phyloP scores from a whole-genome alignment of 2,797 vertebrate species.

The Eospalax fontanierii region DNA sequence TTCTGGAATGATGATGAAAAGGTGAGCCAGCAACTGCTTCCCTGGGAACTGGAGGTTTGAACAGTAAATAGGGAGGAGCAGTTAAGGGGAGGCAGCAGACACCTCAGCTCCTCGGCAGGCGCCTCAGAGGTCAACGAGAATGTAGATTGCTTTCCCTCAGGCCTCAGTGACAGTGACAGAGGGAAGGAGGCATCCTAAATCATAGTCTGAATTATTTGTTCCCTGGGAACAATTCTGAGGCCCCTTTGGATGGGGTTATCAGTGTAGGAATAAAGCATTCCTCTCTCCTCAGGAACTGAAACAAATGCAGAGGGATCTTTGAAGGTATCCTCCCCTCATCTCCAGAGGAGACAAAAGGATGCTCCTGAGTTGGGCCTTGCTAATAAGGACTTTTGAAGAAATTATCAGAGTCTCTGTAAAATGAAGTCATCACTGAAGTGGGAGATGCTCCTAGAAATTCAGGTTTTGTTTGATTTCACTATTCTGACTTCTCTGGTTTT shows the following conservation, averaged over 20 bases:
- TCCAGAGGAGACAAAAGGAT: slow-evolving; percentile 66
- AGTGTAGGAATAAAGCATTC: slow-evolving; percentile 73
- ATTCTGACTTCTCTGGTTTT: slow-evolving; percentile 35
- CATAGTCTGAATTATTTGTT: slow-evolving; percentile 84
- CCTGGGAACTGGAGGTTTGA: slow-evolving; percentile 60
- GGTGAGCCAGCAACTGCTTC: slow-evolving; percentile 34
- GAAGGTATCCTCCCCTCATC: slow-evolving; percentile 26
- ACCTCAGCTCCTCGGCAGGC: slow-evolving; percentile 81
- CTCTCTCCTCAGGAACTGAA: slow-evolving; percentile 75
- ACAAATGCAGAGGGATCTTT: slow-evolving; percentile 78
- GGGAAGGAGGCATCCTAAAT: slow-evolving; percentile 84
- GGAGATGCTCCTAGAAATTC: background rate
- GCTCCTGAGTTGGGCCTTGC: slow-evolving; percentile 26
- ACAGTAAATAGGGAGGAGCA: slow-evolving; percentile 72
- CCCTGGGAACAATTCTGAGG: slow-evolving; percentile 79
- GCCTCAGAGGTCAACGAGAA: slow-evolving; percentile 85
- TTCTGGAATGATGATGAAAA: slow-evolving; percentile 68
- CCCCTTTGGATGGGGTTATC: slow-evolving; percentile 82
- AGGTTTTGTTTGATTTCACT: background rate
- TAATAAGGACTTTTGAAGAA: slow-evolving; percentile 78
- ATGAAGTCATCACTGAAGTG: background rate
- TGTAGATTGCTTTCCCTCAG: slow-evolving; percentile 84
- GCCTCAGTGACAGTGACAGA: slow-evolving; percentile 84
- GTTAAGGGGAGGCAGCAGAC: slow-evolving; percentile 80
- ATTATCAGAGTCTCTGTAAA: background rate